Base-by-base conservation (phyloP, 2,888 invertebrate genomes). In the Pedicia rivosa region DNA sequence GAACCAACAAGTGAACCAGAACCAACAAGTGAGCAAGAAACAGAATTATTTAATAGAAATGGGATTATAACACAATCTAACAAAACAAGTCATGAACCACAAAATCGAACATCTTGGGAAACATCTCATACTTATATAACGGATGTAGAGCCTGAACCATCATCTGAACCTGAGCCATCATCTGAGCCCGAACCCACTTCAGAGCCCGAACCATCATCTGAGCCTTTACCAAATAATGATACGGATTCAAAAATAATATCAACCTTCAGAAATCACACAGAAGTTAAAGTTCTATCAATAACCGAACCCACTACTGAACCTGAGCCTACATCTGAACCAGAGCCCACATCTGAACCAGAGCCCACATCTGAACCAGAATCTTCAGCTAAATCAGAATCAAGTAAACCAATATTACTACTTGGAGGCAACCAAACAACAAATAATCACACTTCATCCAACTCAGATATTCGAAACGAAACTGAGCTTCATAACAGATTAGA, bases 171-270 rank as follows among this genome's bases (percentile, higher is more conserved):
- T 27, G 42, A 46, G 32, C 43, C 45, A 17, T 22, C 33, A 9
- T 10, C 36, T 5, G 36, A 39, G 12, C 25, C 29, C 4, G 32
- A 32, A 32, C 32, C 32, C 8, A 13, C 15, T 13, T 20, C 19
- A 16, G 39, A 43, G 29, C 43, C 43, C 12, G 55, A 53, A 40
- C 52, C 57, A 19, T 57, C 52, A 44, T 50, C 58, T 3, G 54
- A 53, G 42, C 45, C 56, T 2, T 50, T 54, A 48, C 50, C 62
- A 5, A 51, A 54, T 43, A 50, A 59, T 0, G 60, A 64, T 45
- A 49, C 59, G 25, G n/a, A 38, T 17, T 22, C 38, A 22, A 25
- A 35, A 16, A 17, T 14, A 12, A 32, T 54, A 42, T 50, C 53
- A 50, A 38, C 43, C 50, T 12, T 47, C 48, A 40, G n/a, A n/a